A percentile compares a stretch with the other conserved stretches of the same genome.
Evolutionary conservation across 2,113 vertebrate genomes (phyloP).

Genomic region (Felis chaus): DNA sequence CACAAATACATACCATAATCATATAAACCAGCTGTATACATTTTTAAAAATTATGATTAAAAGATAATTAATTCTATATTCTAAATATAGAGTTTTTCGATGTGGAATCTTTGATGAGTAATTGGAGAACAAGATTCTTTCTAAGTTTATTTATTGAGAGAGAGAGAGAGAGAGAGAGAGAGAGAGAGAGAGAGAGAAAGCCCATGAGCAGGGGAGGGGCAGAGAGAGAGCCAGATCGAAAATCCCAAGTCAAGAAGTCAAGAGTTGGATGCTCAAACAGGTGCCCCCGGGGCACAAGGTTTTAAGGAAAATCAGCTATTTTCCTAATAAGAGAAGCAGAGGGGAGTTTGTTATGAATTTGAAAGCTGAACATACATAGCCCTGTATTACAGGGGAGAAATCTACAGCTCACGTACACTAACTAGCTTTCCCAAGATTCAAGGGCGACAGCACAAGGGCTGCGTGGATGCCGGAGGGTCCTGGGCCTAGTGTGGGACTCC

Average conservation of each 20-base stretch:
- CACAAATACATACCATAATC: neutral
- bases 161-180: no score
- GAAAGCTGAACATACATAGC: neutral
- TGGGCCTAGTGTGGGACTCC: rapidly evolving
- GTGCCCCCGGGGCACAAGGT: rapidly evolving
- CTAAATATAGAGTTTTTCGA: neutral
- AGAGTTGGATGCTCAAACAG: no score
- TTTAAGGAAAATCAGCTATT: neutral
- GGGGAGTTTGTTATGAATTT: neutral
- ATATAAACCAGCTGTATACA: neutral
- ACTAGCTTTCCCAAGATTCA: neutral
- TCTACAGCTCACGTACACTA: neutral
- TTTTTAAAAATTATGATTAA: neutral
- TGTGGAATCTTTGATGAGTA: neutral
- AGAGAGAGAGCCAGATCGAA: no score
- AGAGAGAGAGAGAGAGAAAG: no score
- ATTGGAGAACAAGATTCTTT: neutral
- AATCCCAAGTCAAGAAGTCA: no score
- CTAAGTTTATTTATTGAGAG: no score
- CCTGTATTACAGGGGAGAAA: neutral
- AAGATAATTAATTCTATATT: neutral
- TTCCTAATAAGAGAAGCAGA: neutral
- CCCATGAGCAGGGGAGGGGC: no score
- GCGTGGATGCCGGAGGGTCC: neutral
- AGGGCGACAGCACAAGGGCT: rapidly evolving